Percentiles rank a stretch among this genome's conserved stretches.
These are phyloP conservation scores for Cotesia congregata DNA, from an alignment of 2,888 invertebrate species.

Conservation along the genomic window DNA sequence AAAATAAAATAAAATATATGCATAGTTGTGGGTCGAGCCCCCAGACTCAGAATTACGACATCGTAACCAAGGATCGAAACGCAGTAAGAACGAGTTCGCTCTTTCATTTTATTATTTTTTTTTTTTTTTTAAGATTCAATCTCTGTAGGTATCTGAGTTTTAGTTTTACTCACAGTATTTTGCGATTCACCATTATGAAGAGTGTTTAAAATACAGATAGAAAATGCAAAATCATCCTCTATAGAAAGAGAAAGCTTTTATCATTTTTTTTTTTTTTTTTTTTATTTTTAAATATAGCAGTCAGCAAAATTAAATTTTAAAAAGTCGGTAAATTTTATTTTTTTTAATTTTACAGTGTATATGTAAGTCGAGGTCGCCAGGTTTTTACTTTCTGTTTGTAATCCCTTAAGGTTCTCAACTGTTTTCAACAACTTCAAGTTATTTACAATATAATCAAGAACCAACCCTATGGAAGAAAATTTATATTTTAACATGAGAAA, in stretches of 20 bases:
- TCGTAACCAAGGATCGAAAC: background rate
- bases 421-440: slow-evolving; percentile 12
- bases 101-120: background rate
- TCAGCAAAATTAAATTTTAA: background rate
- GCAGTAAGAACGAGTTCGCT: background rate
- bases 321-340: slow-evolving; percentile 3
- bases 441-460: background rate
- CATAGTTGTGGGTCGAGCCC: background rate
- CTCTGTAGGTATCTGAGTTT: background rate
- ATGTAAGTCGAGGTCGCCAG: slow-evolving; percentile 55
- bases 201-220: background rate
- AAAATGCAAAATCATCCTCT: background rate
- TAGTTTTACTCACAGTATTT: background rate
- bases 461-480: background rate
- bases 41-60: background rate
- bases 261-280: background rate
- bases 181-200: background rate
- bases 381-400: slow-evolving; percentile 73
- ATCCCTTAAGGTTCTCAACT: slow-evolving; percentile 28
- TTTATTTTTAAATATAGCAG: background rate
- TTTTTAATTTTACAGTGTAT: slow-evolving; percentile 57
- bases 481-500: background rate
- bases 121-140: background rate
- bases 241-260: background rate
- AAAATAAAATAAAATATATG: background rate